phyloP scores from a whole-genome alignment of 1,140 invertebrate species.

The Cherax destructor region DNA sequence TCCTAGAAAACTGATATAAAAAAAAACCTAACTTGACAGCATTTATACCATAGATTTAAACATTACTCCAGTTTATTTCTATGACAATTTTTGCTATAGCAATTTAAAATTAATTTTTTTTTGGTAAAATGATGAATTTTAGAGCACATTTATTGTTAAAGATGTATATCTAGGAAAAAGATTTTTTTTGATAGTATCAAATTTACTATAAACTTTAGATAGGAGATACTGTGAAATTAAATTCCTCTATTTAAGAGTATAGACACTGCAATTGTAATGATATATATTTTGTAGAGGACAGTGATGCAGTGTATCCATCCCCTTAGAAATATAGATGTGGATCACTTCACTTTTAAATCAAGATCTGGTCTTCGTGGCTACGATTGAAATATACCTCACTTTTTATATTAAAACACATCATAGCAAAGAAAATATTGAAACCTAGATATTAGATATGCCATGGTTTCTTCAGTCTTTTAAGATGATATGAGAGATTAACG shows the following conservation, averaged over 20 bases:
- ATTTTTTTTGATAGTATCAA: background rate
- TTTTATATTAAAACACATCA: background rate
- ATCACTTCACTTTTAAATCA: background rate
- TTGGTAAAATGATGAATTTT: background rate
- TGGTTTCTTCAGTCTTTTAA: background rate
- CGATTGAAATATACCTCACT: background rate
- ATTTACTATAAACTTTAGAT: background rate
- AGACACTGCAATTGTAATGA: background rate
- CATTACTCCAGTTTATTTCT: background rate
- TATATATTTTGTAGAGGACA: background rate
- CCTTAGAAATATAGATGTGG: background rate
- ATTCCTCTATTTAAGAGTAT: background rate
- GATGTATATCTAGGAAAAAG: background rate
- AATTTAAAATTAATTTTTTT: no score
- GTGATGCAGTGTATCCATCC: background rate
- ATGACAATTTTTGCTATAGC: background rate
- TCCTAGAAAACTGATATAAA: background rate
- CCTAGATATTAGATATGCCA: background rate
- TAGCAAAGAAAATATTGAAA: background rate
- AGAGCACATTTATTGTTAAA: background rate
- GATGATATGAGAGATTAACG: conserved; percentile 1
- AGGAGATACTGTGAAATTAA: background rate
- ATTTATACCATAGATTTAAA: background rate
- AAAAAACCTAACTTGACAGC: background rate
- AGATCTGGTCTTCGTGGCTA: background rate